Evolutionary conservation across 2,797 vertebrate species (phyloP), one percentile per base, ranked within the genome.

Genomic region (Emydoidea blandingii): DNA sequence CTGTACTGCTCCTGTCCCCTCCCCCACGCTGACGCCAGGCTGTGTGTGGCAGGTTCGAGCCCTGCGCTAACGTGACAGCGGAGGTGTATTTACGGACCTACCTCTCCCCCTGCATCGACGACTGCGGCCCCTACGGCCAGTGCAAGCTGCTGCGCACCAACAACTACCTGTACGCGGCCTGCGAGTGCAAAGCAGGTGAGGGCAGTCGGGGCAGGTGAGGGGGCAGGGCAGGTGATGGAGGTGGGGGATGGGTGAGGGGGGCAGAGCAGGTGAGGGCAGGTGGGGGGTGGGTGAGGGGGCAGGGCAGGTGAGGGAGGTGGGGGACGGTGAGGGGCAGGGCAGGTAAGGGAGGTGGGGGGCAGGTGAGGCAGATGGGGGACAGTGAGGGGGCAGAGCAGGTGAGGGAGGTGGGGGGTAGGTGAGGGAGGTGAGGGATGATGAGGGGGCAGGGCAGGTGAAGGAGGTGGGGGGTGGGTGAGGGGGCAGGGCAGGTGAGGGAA

Each of bases 171-270:
- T 99, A 99, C 0, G 99, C 99, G 0, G 99, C 99, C 56, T 99
- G 99, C 94, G 99, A 99, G 98, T 99, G 99, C 98, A 99, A 99
- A 98, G 99, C 99, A 95, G 99, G 99, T 99, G 96, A 98, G 56
- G 56, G 56, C 4, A 9, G 54, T 3, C 1, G 23, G 54, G 21
- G 23, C 9, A 4, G 56, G 27, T 57, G 56, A 27, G 27, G 25
- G 25, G 47, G 9, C 8, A 47, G 50, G 50, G 50, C 50, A 15
- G 50, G 50, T 52, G 50, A 52, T 27, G 57, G 25, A 12, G 25
- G 54, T 23, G 50, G 50, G 12, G 4, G 12, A 8, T 50, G 49
- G 4, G 50, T 15, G 15, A 6, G 47, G 53, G 47, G 53, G 15
- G 6, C 50, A 52, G 50, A 7, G 99, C 99, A 95, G 99, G 99